Evolutionary conservation across 92 coral and sea anemone genomes (phyloP), one percentile per base, ranked within the genome.

Genomic region (Blastomussa wellsi): DNA sequence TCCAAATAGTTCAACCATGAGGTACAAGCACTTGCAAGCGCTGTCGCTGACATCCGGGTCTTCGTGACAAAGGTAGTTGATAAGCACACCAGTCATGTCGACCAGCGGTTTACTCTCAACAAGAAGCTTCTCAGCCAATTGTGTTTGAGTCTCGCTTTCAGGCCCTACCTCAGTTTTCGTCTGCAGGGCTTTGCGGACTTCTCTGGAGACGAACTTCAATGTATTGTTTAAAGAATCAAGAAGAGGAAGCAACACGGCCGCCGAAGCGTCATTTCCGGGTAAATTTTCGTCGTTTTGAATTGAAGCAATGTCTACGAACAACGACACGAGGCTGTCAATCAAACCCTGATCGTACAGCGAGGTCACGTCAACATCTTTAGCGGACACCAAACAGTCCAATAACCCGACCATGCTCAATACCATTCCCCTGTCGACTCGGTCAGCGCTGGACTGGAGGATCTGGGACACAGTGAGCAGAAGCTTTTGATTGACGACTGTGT

Each of bases 131-230:
- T 97, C 99, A 7, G 99, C 99, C 59, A 86, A 85, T 37, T 89
- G 92, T 36, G 93, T 90, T 42, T 92, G 80, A 78, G 82, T 81
- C 22, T 84, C 90, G 38, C 84, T 85, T 42, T 85, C 88, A 0
- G 90, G 68, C 3, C 76, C 78, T 2, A 92, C 95, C 72, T 90
- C 92, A 14, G 87, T 86, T 81, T 93, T 97, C 13, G 96, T 94
- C 42, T 91, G 99, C 33, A 97, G 85, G n/a, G 98, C 99, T 72
- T 89, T 93, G 71, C 99, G 99, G 59, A 97, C 99, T 76, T 93
- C 99, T 76, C 93, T 94, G 5, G 99, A 94, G 35, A 95, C 93
- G 88, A 81, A 91, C 77, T 91, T 97, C 64, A 97, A 79, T 29
- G 92, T 91, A 79, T 69, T 92, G 79, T 90, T 90, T 37, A 97